These are phyloP conservation scores for Raja brachyura DNA, from an alignment of 2,113 vertebrate species.

Conservation along the genomic window DNA sequence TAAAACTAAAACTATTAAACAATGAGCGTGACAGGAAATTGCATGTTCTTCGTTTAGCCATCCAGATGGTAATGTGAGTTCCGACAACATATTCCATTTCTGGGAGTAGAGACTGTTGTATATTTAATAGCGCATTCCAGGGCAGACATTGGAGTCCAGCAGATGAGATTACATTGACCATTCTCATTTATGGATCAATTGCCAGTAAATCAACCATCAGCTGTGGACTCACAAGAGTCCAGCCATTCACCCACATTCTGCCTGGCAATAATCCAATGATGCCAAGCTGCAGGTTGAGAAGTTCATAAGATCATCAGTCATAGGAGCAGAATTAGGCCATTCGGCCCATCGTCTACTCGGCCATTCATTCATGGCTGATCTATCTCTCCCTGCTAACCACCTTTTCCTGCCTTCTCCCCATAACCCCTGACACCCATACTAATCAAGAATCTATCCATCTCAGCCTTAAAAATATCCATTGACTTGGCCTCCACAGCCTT, in stretches of 20 bases:
- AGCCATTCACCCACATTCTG: neutral
- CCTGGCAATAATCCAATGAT: neutral
- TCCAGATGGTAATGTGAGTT: neutral
- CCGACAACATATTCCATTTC: neutral
- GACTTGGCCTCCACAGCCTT: no score
- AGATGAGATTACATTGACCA: neutral
- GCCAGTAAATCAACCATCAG: constrained; percentile 4
- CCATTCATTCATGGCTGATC: no score
- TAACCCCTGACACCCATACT: no score
- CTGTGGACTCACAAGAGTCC: neutral
- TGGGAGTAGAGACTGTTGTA: neutral
- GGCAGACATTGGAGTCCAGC: neutral
- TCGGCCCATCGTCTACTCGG: no score
- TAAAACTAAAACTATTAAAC: constrained; percentile 16
- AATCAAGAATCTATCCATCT: no score
- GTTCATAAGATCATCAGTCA: no score
- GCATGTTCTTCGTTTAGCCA: neutral
- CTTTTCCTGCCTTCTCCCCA: no score
- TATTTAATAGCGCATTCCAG: constrained; percentile 7
- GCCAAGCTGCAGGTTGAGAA: neutral
- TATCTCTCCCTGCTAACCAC: no score
- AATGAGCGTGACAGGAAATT: neutral
- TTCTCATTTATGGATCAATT: neutral
- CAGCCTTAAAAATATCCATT: no score
- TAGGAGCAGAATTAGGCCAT: no score